Base-by-base conservation (phyloP, 2,888 invertebrate species). In the Furcula furcula region DNA sequence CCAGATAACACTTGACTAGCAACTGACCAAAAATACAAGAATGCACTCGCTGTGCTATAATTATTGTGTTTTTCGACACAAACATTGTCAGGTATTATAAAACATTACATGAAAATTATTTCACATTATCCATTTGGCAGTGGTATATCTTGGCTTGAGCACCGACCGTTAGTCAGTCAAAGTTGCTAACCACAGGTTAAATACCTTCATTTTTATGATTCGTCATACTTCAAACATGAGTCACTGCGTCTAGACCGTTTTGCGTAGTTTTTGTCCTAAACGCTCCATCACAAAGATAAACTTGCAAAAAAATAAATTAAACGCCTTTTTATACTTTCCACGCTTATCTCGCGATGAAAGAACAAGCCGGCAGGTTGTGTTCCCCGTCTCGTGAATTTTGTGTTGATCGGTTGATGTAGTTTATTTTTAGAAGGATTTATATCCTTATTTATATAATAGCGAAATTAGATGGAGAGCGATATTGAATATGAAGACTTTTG, bases 171-270 rank as follows among this genome's bases (percentile, higher is more conserved):
- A 26, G 26, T 14, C 25, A 25, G 14, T n/a, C 9, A 9, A 4
- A 12, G 12, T 7, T 12, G 7, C 2, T 7, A 4, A 14, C 23
- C 11, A 11, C n/a, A 12, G 26, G 26, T 26, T 11, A 13, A 20
- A 20, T 13, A 25, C 25, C 25, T 25, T 26, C 14, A 26, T 26
- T 13, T 26, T 26, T 26, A 26, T 26, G 26, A 26, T 14, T 26
- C 14, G 14, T 26, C 26, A 26, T 26, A 14, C 26, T 4, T 7
- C 5, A 1, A 9, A 4, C n/a, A 5, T 26, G 26, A 26, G 26
- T 26, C 26, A 26, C 7, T n/a, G 26, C 26, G 14, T 26, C 14
- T 26, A 13, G 26, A 14, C 26, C 26, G 4, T 3, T n/a, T 9
- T 20, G 3, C 3, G 9, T 4, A 3, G 9, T 14, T 26, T 26